Conservation (phyloP, 2,797 vertebrate species). For the Aeoliscus strigatus region DNA sequence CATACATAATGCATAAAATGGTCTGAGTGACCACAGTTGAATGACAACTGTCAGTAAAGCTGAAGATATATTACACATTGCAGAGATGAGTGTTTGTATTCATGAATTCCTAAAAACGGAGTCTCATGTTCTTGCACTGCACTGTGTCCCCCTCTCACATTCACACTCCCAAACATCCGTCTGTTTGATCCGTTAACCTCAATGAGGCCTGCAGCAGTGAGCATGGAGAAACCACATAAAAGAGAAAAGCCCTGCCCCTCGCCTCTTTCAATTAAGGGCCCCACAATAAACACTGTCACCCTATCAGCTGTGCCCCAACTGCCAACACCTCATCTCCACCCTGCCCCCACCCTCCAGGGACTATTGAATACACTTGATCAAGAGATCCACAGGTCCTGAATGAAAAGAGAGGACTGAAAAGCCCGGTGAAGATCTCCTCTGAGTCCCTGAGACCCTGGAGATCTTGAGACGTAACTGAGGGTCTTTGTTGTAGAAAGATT, state of each 20-base stretch:
- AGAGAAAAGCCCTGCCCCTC: conserved; percentile 8
- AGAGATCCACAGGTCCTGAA: conserved; percentile 30
- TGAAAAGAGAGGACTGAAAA: conserved; percentile 20
- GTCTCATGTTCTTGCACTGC: neutral
- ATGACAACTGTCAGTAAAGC: too few species aligned
- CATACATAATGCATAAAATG: too few species aligned
- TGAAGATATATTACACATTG: too few species aligned
- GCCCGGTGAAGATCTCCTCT: conserved; percentile 34
- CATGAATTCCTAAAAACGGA: too few species aligned
- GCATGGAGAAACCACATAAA: conserved; percentile 49
- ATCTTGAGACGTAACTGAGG: conserved; percentile 48
- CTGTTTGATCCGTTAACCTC: conserved; percentile 43
- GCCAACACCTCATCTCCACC: conserved; percentile 21
- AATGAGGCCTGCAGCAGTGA: conserved; percentile 42
- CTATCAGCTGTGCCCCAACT: conserved; percentile 28
- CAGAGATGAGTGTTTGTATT: neutral
- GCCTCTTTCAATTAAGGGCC: conserved; percentile 18
- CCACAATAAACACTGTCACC: conserved; percentile 34
- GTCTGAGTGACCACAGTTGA: too few species aligned
- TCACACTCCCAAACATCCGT: conserved; percentile 15
- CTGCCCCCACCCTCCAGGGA: conserved; percentile 23
- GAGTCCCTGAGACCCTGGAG: conserved; percentile 28
- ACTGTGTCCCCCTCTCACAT: conserved; percentile 13
- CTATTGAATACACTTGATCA: conserved; percentile 24
- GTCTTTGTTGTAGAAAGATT: conserved; percentile 62